These are phyloP conservation scores for Fragum fragum DNA, from an alignment of 2,888 invertebrate genomes.

Conservation along the genomic window DNA sequence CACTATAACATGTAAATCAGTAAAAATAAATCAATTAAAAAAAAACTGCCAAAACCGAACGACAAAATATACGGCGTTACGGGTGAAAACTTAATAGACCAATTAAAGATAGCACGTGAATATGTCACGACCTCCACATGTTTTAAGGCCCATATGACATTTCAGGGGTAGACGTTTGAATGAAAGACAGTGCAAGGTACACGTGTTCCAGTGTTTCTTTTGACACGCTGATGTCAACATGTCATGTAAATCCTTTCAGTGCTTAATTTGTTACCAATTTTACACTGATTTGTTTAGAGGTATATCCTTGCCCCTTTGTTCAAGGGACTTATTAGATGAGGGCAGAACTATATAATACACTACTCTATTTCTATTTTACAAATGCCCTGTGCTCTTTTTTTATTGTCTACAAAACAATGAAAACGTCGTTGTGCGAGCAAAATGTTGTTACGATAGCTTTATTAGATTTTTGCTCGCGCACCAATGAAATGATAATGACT, in stretches of 20 bases:
- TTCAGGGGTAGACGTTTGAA: neutral
- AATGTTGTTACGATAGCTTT: no score
- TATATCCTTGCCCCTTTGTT: neutral
- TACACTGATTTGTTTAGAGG: neutral
- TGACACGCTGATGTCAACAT: neutral
- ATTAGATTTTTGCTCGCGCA: no score
- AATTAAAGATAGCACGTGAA: slow-evolving; percentile 1
- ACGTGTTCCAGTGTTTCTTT: neutral
- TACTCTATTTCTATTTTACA: no score
- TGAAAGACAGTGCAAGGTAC: neutral
- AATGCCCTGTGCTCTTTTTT: no score
- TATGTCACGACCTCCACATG: slow-evolving; percentile 3
- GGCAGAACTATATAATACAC: no score
- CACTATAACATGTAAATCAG: no score
- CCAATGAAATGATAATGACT: no score
- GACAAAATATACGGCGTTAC: neutral
- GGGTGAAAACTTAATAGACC: slow-evolving; percentile 1
- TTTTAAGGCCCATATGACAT: slow-evolving; percentile 1
- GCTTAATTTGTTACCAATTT: slow-evolving; percentile 12
- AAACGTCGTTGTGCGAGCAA: no score
- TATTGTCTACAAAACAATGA: no score
- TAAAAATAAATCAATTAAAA: neutral
- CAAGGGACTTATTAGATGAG: no score
- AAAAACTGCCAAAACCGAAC: neutral
- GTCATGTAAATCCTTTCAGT: neutral